These are phyloP conservation scores for Carassius auratus DNA, from an alignment of 2,113 vertebrate species.

Conservation along the genomic window DNA sequence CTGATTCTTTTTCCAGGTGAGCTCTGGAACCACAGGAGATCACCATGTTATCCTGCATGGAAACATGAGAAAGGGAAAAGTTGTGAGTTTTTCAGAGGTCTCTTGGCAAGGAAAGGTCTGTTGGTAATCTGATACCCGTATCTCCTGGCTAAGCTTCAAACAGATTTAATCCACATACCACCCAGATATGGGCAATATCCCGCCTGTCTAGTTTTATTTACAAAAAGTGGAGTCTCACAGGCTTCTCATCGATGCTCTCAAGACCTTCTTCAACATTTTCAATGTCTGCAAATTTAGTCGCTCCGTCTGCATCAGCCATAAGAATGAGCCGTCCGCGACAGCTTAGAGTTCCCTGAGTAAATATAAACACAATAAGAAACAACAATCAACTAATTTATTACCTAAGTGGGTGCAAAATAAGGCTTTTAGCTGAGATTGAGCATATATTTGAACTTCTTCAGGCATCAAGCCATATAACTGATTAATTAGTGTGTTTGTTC, in stretches of 20 bases:
- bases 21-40: slow-evolving; percentile 98
- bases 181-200: background rate
- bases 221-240: slow-evolving; percentile 70
- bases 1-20: slow-evolving; percentile 89
- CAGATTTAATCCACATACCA: background rate
- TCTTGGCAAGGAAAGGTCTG: background rate
- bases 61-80: slow-evolving; percentile 4
- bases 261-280: slow-evolving; percentile 91
- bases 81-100: background rate
- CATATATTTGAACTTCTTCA: background rate
- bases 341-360: slow-evolving; percentile 85
- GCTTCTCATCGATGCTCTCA: slow-evolving; percentile 79
- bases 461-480: background rate
- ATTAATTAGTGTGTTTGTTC: background rate
- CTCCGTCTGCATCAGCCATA: slow-evolving; percentile 97
- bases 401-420: background rate
- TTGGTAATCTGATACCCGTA: background rate
- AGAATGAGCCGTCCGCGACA: slow-evolving; percentile 86
- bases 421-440: background rate
- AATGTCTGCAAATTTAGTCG: slow-evolving; percentile 92
- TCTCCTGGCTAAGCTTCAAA: background rate
- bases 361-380: background rate
- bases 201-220: background rate
- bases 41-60: slow-evolving; percentile 86
- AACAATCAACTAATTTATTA: background rate